Evolutionary conservation across 2,888 invertebrate species (phyloP).

Genomic region (Drosophila nr. medialis): DNA sequence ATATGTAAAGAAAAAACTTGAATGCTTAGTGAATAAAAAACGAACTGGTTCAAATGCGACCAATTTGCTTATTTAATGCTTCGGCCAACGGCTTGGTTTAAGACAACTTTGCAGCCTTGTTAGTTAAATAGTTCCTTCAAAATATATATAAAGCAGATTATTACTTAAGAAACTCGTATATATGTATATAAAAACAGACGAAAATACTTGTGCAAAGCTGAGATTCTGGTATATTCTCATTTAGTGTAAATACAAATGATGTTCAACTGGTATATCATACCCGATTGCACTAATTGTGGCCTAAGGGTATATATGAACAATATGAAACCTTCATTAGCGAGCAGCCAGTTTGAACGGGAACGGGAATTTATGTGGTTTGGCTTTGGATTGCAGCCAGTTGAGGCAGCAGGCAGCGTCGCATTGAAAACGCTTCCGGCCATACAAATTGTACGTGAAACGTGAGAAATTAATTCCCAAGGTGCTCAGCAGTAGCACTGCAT

Average conservation of each 20-base stretch:
- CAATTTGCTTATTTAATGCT: background rate
- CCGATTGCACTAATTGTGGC: background rate
- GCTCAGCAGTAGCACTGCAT: slow-evolving; percentile 21
- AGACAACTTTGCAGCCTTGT: background rate
- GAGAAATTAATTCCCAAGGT: slow-evolving; percentile 75
- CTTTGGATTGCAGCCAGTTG: slow-evolving; percentile 24
- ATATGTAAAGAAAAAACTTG: background rate
- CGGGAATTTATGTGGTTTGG: slow-evolving; percentile 15
- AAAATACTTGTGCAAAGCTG: background rate
- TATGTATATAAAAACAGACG: background rate
- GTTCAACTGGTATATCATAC: background rate
- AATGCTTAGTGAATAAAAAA: background rate
- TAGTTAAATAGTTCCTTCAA: background rate
- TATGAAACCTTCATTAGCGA: slow-evolving; percentile 75
- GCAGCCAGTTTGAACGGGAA: slow-evolving; percentile 15
- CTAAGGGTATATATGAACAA: slow-evolving; percentile 46
- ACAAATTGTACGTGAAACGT: slow-evolving; percentile 74
- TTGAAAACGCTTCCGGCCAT: slow-evolving; percentile 72
- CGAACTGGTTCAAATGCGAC: background rate
- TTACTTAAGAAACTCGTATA: background rate
- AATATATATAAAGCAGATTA: background rate
- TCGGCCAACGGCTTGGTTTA: background rate
- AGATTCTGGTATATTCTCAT: background rate
- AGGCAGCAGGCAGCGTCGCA: slow-evolving; percentile 44
- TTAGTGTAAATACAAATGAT: background rate